phyloP scores from a whole-genome alignment of 2,797 vertebrate genomes.

The Gila robusta region DNA sequence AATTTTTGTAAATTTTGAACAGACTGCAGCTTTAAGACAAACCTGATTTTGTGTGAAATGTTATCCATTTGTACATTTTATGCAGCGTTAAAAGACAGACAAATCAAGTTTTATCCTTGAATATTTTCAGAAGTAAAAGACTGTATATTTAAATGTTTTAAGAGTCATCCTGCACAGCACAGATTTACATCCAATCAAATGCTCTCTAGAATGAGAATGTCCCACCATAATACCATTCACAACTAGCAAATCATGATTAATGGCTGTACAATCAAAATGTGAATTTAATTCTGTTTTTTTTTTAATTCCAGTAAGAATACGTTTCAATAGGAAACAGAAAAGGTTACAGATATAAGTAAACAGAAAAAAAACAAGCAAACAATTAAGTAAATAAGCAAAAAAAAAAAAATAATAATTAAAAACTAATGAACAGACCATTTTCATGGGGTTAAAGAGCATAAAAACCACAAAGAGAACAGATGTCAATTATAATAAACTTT shows the following conservation, averaged over 20 bases:
- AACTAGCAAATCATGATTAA: neutral
- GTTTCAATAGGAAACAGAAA: neutral
- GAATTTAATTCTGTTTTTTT: neutral
- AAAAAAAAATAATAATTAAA: neutral
- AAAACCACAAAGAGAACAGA: neutral
- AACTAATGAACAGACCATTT: neutral
- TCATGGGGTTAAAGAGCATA: neutral
- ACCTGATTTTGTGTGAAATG: neutral
- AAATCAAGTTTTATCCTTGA: neutral
- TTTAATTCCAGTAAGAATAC: neutral
- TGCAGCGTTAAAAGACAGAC: neutral
- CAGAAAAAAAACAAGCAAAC: no score
- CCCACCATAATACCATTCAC: neutral
- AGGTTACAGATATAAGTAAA: no score
- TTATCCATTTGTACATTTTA: neutral
- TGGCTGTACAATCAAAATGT: no score
- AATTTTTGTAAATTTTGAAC: no score
- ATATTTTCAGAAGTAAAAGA: no score
- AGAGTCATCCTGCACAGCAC: neutral
- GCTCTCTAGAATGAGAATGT: neutral
- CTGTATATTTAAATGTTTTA: no score
- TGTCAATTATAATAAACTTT: constrained; percentile 86
- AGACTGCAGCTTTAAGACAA: no score
- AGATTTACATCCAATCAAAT: neutral
- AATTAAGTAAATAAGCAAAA: neutral